A percentile compares a stretch with the other conserved stretches of the same genome.
Evolutionary conservation across 2,113 vertebrate genomes (phyloP).

Genomic region (Arizona elegans): DNA sequence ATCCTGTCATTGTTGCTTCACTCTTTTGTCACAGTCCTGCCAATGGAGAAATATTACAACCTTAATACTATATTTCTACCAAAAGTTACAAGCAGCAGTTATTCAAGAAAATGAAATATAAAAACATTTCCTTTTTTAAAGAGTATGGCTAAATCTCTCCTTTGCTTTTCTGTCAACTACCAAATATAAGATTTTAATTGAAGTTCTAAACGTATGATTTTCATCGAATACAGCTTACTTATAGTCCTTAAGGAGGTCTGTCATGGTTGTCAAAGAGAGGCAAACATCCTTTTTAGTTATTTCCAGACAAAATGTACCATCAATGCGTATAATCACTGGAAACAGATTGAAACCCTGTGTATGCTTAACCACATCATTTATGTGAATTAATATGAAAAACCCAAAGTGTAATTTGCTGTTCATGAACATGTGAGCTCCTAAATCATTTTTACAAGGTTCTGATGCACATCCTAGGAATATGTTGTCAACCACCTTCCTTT

Average conservation of each 20-base stretch:
- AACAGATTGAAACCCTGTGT: not conserved
- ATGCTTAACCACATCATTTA: not conserved
- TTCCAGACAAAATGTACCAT: not conserved
- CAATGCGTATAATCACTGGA: not conserved
- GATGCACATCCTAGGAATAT: not conserved
- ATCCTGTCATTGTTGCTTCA: slow-evolving; percentile 15
- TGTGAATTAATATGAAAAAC: not conserved
- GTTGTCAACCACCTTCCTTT: too few relatives aligned
- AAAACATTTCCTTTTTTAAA: not conserved
- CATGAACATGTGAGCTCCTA: not conserved
- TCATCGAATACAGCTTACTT: not conserved
- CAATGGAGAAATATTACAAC: slow-evolving; percentile 5
- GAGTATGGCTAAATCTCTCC: not conserved
- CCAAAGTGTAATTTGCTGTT: not conserved
- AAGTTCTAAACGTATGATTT: not conserved
- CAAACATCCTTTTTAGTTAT: not conserved
- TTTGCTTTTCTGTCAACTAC: not conserved
- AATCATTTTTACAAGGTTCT: not conserved
- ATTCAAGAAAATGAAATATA: not conserved
- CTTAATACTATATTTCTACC: not conserved
- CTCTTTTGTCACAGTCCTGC: slow-evolving; percentile 9
- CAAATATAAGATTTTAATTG: not conserved
- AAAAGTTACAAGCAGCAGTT: not conserved
- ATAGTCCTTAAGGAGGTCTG: not conserved
- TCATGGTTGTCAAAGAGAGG: not conserved